Percentiles rank a stretch among this genome's conserved stretches.
Conservation (phyloP, 23 tunicate species). For the Ciona savignyi region DNA sequence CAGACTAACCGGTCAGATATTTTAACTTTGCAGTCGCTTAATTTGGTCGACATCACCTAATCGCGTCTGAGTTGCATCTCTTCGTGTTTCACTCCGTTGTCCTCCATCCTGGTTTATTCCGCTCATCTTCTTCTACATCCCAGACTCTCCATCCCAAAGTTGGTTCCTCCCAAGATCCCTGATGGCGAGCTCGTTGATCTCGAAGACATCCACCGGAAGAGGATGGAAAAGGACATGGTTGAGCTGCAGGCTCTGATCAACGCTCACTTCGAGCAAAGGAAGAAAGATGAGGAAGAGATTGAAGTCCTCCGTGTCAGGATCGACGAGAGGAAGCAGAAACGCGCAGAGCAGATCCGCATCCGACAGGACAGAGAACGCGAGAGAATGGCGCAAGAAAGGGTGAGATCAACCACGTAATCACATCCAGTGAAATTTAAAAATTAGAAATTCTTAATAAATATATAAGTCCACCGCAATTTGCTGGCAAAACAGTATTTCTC, state of each 20-base stretch:
- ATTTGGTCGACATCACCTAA: background rate
- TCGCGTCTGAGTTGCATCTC: too few species aligned
- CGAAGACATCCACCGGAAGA: constrained; percentile 81
- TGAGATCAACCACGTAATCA: too few species aligned
- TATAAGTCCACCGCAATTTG: too few species aligned
- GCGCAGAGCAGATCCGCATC: constrained; percentile 76
- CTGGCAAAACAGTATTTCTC: background rate
- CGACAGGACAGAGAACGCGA: constrained; percentile 87
- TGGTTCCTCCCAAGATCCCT: constrained; percentile 83
- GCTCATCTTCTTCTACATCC: background rate
- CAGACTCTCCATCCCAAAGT: constrained; percentile 67
- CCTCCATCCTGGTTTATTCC: background rate
- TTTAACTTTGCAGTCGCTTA: too few species aligned
- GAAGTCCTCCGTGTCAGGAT: constrained; percentile 61
- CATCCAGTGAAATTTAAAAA: too few species aligned
- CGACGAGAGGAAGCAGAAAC: constrained; percentile 50
- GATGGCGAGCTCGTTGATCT: constrained; percentile 84
- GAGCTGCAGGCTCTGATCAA: constrained; percentile 78
- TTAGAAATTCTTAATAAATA: too few species aligned
- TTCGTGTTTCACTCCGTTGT: too few species aligned
- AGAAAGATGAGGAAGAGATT: constrained; percentile 87
- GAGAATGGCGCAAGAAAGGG: constrained; percentile 90
- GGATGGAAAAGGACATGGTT: constrained; percentile 87
- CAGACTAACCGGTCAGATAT: too few species aligned
- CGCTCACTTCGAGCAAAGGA: constrained; percentile 89